phyloP scores from a whole-genome alignment of 30 jellyfish, hydroid and myxozoan genomes.

The Calvadosia cruxmelitensis region DNA sequence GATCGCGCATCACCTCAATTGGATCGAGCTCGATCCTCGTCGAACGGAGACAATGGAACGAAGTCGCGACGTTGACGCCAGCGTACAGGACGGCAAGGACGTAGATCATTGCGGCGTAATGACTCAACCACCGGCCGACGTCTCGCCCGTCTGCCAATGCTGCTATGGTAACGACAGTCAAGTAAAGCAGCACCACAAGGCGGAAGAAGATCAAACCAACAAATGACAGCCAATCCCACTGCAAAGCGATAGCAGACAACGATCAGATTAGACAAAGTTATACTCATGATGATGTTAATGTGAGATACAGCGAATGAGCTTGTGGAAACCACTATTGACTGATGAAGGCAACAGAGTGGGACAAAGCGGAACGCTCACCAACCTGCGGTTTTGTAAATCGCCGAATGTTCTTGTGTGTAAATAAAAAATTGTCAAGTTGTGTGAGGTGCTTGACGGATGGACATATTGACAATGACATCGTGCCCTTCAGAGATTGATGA shows the following conservation, averaged over 20 bases:
- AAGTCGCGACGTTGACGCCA: background rate
- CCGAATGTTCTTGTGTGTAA: background rate
- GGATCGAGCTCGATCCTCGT: background rate
- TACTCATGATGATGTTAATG: no score
- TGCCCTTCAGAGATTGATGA: no score
- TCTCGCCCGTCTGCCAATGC: background rate
- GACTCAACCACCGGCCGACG: background rate
- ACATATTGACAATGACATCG: no score
- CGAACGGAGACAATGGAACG: background rate
- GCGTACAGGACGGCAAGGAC: background rate
- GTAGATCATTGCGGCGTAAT: background rate
- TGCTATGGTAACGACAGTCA: background rate
- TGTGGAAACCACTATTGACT: no score
- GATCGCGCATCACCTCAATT: background rate
- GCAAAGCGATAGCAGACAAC: background rate
- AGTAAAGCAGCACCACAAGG: background rate
- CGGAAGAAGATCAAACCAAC: background rate
- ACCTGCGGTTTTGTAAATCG: background rate
- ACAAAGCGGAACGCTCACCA: no score
- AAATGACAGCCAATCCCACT: background rate
- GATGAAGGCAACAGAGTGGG: no score
- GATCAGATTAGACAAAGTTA: no score
- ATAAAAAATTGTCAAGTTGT: background rate
- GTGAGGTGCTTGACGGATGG: background rate
- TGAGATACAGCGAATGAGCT: no score